Evolutionary conservation across 2,888 invertebrate genomes (phyloP).

Genomic region (Muschampia staudingeri): DNA sequence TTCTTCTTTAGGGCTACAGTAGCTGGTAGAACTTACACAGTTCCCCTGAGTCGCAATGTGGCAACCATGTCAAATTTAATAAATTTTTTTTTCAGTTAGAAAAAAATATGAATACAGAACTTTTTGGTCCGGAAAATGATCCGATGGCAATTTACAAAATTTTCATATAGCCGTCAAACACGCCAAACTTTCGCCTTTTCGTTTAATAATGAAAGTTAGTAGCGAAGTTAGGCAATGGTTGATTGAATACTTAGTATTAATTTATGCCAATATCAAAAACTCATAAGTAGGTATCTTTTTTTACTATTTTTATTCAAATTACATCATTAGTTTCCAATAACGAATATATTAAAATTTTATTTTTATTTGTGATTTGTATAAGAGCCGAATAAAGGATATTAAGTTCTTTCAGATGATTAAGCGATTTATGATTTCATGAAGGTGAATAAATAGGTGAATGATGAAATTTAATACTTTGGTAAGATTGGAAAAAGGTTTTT

Average conservation of each 20-base stretch:
- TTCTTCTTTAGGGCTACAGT: no score
- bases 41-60: no score
- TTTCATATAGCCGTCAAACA: conserved; percentile 30
- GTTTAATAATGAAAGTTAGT: conserved; percentile 33
- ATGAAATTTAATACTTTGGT: no score
- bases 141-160: conserved; percentile 21
- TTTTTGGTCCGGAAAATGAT: conserved; percentile 18
- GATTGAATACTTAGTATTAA: conserved; percentile 21
- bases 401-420: no score
- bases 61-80: background rate
- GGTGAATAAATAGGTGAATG: no score
- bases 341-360: no score
- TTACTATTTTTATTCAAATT: background rate
- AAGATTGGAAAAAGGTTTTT: no score
- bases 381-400: no score
- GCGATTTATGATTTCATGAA: no score
- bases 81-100: background rate
- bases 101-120: background rate
- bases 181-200: conserved; percentile 14
- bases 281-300: conserved; percentile 6
- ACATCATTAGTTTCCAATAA: no score
- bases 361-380: no score
- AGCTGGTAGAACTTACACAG: no score
- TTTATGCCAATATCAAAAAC: conserved; percentile 34
- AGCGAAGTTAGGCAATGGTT: conserved; percentile 30